Evolutionary conservation across 2,797 vertebrate genomes (phyloP).

Genomic region (Sebastes miniatus): DNA sequence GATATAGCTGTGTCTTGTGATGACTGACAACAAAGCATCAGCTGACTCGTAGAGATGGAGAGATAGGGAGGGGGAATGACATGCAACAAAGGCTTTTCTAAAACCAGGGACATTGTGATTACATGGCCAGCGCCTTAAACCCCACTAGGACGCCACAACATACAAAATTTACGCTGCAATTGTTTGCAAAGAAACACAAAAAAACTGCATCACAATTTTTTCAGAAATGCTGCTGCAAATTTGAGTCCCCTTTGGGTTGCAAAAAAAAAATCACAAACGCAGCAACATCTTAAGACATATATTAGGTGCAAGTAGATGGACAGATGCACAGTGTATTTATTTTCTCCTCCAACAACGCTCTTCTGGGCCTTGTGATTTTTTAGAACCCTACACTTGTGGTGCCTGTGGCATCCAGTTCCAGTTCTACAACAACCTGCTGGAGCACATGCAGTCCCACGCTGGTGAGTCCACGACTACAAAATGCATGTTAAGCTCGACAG

Average conservation of each 20-base stretch:
- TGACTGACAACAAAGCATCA: not conserved
- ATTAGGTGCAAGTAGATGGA: constrained; percentile 20
- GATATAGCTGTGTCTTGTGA: not conserved
- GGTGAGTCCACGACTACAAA: constrained; percentile 85
- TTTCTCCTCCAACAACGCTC: constrained; percentile 58
- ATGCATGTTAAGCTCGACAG: constrained; percentile 56
- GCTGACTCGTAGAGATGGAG: not conserved
- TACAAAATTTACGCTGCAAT: not conserved
- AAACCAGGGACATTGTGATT: not conserved
- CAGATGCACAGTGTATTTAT: constrained; percentile 46
- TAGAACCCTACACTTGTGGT: constrained; percentile 98
- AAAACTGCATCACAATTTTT: not conserved
- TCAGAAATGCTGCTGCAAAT: not conserved
- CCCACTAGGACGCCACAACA: not conserved
- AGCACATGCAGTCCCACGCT: constrained; percentile 99
- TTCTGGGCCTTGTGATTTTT: constrained; percentile 84
- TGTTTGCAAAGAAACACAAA: not conserved
- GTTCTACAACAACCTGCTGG: constrained; percentile 99
- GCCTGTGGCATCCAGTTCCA: constrained; percentile 99
- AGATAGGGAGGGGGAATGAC: not conserved
- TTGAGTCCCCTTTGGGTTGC: not conserved
- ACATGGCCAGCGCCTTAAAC: not conserved
- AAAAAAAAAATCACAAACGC: not conserved
- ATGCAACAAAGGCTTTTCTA: not conserved
- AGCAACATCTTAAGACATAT: not conserved